Percentiles rank a stretch among this genome's conserved stretches.
phyloP scores from a whole-genome alignment of 2,797 vertebrate species.

The Acanthornis magna region DNA sequence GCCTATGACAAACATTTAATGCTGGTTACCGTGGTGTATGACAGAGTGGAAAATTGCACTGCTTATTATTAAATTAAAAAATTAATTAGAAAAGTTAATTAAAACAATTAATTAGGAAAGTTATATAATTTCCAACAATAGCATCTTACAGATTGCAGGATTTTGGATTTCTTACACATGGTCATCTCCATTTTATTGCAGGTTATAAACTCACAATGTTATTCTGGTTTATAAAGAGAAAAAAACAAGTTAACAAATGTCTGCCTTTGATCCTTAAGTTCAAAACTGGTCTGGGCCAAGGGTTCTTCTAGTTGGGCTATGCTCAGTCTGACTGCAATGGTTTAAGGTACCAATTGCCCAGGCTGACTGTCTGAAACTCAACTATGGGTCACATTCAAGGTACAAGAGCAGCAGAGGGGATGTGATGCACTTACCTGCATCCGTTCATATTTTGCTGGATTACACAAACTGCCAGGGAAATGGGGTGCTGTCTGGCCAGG shows the following conservation, averaged over 20 bases:
- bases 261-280: not conserved
- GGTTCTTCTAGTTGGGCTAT: not conserved
- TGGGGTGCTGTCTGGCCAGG: not conserved
- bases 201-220: not conserved
- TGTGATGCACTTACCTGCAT: not conserved
- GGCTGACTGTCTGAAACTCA: not conserved
- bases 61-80: not conserved
- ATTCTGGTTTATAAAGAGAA: not conserved
- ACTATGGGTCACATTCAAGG: not conserved
- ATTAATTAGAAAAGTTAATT: not conserved
- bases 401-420: not conserved
- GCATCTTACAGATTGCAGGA: not conserved
- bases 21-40: not conserved
- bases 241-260: not conserved
- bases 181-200: not conserved
- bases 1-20: not conserved
- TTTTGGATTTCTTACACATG: not conserved
- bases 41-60: not conserved
- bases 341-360: not conserved
- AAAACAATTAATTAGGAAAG: not conserved
- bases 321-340: not conserved
- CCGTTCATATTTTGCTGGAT: not conserved
- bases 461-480: not conserved
- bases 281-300: not conserved
- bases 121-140: not conserved